Evolutionary conservation across 2,888 invertebrate species (phyloP).

Genomic region (Cephalotes varians): DNA sequence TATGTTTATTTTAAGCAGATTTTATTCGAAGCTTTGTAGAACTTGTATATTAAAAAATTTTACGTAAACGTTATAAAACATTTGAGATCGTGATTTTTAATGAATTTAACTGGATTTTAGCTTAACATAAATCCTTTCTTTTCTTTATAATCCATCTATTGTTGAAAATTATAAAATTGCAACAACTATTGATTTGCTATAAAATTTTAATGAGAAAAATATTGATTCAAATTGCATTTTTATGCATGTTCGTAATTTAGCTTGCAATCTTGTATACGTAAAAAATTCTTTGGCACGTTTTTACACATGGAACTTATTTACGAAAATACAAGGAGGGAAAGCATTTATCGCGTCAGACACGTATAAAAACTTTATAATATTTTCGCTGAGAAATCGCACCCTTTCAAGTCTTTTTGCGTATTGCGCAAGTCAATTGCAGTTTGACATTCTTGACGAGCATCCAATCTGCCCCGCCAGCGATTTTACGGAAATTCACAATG

Average conservation of each 20-base stretch:
- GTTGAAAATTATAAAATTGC: not conserved
- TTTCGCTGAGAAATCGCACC: not conserved
- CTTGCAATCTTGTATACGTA: not conserved
- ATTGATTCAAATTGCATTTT: not conserved
- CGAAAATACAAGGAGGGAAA: not conserved
- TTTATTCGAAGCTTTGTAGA: not conserved
- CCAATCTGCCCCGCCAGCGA: not conserved
- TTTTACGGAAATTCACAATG: conserved; percentile 6
- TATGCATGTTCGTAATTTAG: not conserved
- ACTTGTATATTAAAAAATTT: not conserved
- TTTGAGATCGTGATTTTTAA: not conserved
- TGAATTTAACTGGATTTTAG: not conserved
- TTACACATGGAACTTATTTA: not conserved
- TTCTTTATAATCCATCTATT: not conserved
- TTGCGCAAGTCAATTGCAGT: conserved; percentile 18
- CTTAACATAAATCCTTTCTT: not conserved
- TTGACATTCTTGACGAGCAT: conserved; percentile 6
- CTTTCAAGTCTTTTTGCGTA: not conserved
- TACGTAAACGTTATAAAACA: not conserved
- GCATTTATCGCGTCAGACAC: not conserved
- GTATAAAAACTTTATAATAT: not conserved
- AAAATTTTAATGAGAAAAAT: not conserved
- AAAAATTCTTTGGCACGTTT: not conserved
- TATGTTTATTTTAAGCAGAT: not conserved
- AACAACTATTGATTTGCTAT: not conserved